Percentiles rank a stretch among this genome's conserved stretches.
Evolutionary conservation across 2,888 invertebrate genomes (phyloP).

Genomic region (Microplitis deprimator): DNA sequence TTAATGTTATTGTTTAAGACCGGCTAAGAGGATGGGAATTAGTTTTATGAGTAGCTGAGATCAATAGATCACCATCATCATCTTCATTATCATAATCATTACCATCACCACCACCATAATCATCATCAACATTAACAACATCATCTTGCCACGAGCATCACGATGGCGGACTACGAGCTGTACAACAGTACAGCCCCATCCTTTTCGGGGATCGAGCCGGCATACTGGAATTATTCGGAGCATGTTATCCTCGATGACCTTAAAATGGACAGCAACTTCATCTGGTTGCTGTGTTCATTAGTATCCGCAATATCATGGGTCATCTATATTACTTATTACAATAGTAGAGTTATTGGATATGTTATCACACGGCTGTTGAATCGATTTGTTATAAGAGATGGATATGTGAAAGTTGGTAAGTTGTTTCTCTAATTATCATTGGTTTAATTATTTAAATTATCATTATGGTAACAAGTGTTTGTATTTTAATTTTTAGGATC

Average conservation of each 20-base stretch:
- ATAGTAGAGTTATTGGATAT: conserved; percentile 91
- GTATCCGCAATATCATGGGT: conserved; percentile 91
- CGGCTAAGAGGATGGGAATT: conserved; percentile 47
- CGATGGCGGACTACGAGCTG: conserved; percentile 59
- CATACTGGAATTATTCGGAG: conserved; percentile 77
- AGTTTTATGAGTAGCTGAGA: conserved; percentile 46
- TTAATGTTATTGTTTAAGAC: conserved; percentile 46
- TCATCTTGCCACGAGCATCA: conserved; percentile 10
- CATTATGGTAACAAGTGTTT: conserved; percentile 19
- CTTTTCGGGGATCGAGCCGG: conserved; percentile 62
- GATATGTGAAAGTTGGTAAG: conserved; percentile 91
- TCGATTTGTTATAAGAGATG: conserved; percentile 87
- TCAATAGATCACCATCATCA: conserved; percentile 14
- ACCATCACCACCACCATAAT: neutral
- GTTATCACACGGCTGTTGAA: conserved; percentile 91
- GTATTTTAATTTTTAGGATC: conserved; percentile 80
- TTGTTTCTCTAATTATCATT: conserved; percentile 48
- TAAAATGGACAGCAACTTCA: conserved; percentile 84
- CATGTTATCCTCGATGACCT: conserved; percentile 78
- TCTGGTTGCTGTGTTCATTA: conserved; percentile 84
- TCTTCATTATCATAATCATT: neutral
- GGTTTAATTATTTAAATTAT: conserved; percentile 24
- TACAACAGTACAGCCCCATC: conserved; percentile 61
- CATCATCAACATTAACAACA: neutral
- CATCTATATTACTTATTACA: conserved; percentile 95